These are phyloP conservation scores for Trachelus iudaicus DNA, from an alignment of 2,888 invertebrate species.

Conservation along the genomic window DNA sequence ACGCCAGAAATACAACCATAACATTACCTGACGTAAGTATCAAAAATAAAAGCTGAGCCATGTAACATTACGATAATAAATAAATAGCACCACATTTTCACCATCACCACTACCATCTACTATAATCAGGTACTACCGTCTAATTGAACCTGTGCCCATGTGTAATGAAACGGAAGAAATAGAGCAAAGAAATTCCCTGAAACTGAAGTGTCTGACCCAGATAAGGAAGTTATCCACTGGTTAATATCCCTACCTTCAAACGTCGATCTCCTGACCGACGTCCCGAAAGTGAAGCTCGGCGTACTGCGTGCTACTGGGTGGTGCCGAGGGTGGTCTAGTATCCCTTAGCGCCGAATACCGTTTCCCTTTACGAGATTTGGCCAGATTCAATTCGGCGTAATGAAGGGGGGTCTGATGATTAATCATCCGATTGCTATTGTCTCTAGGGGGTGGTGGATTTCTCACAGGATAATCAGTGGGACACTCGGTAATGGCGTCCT, in stretches of 20 bases:
- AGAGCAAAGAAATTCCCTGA: not conserved
- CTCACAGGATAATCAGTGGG: slow-evolving; percentile 39
- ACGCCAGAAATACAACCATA: too few species aligned
- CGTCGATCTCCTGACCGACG: slow-evolving; percentile 76
- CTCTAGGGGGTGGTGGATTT: slow-evolving; percentile 20
- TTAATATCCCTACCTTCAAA: slow-evolving; percentile 67
- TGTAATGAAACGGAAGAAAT: too few species aligned
- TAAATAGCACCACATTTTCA: not conserved
- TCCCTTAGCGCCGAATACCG: slow-evolving; percentile 26
- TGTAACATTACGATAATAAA: too few species aligned
- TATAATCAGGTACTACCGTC: too few species aligned
- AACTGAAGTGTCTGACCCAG: not conserved
- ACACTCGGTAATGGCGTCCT: slow-evolving; percentile 54
- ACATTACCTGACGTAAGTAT: too few species aligned
- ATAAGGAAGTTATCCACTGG: not conserved
- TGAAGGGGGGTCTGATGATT: slow-evolving; percentile 11
- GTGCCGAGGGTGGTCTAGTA: slow-evolving; percentile 27
- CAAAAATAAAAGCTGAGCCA: too few species aligned
- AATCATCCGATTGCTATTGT: slow-evolving; percentile 12
- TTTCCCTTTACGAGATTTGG: slow-evolving; percentile 30
- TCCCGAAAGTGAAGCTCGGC: slow-evolving; percentile 76
- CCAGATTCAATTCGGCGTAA: slow-evolving; percentile 32
- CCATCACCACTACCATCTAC: not conserved
- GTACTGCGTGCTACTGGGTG: slow-evolving; percentile 69
- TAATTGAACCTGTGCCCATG: too few species aligned